A percentile compares a stretch with the other conserved stretches of the same genome.
phyloP scores from a whole-genome alignment of 2,797 vertebrate species.

The Gallinago nigripennis region DNA sequence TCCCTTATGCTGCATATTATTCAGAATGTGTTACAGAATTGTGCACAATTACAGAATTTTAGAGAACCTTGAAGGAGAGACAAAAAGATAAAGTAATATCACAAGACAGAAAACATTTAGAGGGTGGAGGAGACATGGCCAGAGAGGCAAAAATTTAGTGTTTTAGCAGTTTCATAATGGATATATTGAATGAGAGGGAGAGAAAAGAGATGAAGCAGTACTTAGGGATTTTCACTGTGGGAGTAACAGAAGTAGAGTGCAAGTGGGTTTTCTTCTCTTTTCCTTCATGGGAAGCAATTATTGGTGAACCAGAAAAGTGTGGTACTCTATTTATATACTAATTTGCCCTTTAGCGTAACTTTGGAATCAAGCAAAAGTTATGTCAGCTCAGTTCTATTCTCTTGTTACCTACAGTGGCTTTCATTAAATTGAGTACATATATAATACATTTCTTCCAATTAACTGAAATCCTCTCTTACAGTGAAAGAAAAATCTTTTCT shows the following conservation, averaged over 20 bases:
- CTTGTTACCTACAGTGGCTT: background rate
- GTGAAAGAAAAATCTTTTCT: background rate
- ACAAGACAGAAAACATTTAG: background rate
- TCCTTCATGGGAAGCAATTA: background rate
- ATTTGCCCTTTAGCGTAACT: background rate
- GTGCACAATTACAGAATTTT: background rate
- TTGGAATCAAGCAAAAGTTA: background rate
- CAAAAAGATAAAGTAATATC: background rate
- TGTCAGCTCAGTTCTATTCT: background rate
- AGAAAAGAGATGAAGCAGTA: background rate
- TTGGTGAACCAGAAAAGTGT: background rate
- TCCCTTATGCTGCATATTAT: background rate
- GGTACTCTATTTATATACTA: background rate
- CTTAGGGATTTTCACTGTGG: background rate
- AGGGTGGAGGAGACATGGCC: background rate
- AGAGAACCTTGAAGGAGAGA: background rate
- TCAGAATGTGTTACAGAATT: background rate
- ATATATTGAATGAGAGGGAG: background rate
- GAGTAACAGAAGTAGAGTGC: background rate
- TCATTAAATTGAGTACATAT: background rate
- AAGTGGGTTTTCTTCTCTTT: background rate
- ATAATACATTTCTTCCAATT: background rate
- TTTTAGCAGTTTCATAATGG: background rate
- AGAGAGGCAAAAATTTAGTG: background rate
- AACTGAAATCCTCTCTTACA: background rate